Evolutionary conservation across 2,113 vertebrate species (phyloP), one percentile per base, ranked within the genome.

Genomic region (Lethenteron reissneri): DNA sequence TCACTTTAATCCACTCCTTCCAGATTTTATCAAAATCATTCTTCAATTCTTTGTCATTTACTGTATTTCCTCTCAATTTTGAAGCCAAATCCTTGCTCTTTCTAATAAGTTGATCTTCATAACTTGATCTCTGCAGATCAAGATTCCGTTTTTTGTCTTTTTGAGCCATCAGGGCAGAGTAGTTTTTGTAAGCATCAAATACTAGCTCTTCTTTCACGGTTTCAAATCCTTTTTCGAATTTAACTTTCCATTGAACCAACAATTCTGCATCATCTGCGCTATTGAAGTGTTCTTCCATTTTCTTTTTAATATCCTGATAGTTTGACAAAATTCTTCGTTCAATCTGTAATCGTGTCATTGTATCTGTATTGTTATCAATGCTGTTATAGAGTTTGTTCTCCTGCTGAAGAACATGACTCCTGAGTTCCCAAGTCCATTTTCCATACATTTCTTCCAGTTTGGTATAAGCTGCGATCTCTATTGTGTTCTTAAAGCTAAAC

Each of bases 401-500:
- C 19, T 80, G 11, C 4, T 77, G 74, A 11, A 80, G 70, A 72
- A 81, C 9, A 15, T 78, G 58, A 12, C 74, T 78, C 70, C 81
- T 79, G 14, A 84, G 75, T 21, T 56, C 14, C 81, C 82, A 82
- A 15, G 76, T 69, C 79, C 78, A 80, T 7, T 76, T 72, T 3
- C 75, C 77, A 57, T 77, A 79, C 1, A 57, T 56, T 0, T 10
- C 72, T 70, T 83, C 81, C 21, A 82, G 70, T 62, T 76, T 77
- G 25, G 76, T 78, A 73, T 81, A 79, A 0, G 13, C 72, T 17
- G 79, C 73, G 5, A 83, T 77, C 69, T 83, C 80, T 19, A 76
- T 11, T 0, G 81, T 80, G 12, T 83, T 82, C 74, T 74, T 82
- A 74, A 83, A 81, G 70, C 79, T 80, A 62, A 83, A 82, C 62